Evolutionary conservation across 2,888 invertebrate species (phyloP), one percentile per base, ranked within the genome.

Genomic region (Dyspetes luteomarginatus): DNA sequence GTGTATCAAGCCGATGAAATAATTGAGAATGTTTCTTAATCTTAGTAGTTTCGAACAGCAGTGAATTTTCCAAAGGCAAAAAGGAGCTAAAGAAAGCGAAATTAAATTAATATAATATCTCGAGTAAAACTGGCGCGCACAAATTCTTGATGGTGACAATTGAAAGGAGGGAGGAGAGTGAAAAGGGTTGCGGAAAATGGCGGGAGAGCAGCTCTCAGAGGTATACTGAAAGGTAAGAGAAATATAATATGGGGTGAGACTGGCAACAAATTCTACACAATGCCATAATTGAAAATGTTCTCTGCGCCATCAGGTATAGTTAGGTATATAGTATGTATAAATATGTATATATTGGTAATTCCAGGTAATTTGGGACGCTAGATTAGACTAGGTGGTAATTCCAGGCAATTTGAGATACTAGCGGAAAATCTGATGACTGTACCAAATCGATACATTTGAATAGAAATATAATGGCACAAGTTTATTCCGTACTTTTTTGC

Each of bases 211-310:
- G 81, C 82, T 80, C 80, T 69, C 78, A 81, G 78, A 81, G 64
- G 73, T 65, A 43, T 30, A 52, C 52, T 45, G 15, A 68, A 78
- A 52, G 30, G 64, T 50, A 64, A 52, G 73, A 75, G 24, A 41
- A 55, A 17, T n/a, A n/a, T n/a, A n/a, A n/a, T n/a, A n/a, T 50
- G 41, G 73, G 50, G 36, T 41, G 64, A 83, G 82, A 87, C 86
- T 86, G 87, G 88, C 87, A 88, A 88, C 89, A 90, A 90, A 90
- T 90, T 90, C 89, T 55, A 67, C 15, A 24, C 90, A 90, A 90
- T 89, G 88, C 88, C 88, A 88, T 90, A 90, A 91, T 91, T 90
- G 90, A 89, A 90, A 90, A 89, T 89, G 90, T 89, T 90, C 88
- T 86, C 43, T 43, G 36, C 41, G 50, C 26, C 41, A 75, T 24